These are phyloP conservation scores for Thysanoteuthis rhombus DNA, from an alignment of 2,888 invertebrate genomes.

Conservation along the genomic window DNA sequence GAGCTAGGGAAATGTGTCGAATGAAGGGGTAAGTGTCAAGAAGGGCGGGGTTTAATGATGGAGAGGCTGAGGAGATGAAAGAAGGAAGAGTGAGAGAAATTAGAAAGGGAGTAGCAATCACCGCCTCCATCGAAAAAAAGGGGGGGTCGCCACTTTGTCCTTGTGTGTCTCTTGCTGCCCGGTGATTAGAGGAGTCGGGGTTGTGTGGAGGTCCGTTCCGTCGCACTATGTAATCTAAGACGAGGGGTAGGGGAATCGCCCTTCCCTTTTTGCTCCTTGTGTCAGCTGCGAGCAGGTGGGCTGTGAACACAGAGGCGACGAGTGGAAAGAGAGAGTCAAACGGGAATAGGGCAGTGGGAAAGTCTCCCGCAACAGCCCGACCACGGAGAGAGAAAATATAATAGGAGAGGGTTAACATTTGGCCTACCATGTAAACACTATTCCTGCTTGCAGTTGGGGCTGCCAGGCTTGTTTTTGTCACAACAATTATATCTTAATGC, in stretches of 20 bases:
- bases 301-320: neutral
- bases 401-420: neutral
- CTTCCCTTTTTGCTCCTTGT: neutral
- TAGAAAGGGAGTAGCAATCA: neutral
- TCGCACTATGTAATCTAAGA: neutral
- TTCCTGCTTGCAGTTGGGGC: neutral
- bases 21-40: neutral
- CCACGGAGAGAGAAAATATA: neutral
- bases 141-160: neutral
- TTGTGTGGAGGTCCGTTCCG: neutral
- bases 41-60: neutral
- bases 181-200: neutral
- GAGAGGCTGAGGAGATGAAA: constrained; percentile 12
- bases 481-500: neutral
- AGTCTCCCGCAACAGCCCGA: neutral
- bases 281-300: constrained; percentile 12
- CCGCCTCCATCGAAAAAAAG: neutral
- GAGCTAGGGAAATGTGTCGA: neutral
- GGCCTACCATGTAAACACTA: neutral
- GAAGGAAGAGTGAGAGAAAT: neutral
- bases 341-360: neutral
- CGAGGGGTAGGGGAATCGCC: neutral
- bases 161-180: neutral
- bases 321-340: neutral
- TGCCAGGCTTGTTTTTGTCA: neutral